Conservation (phyloP, 2,113 vertebrate species). For the Ellobius talpinus region DNA sequence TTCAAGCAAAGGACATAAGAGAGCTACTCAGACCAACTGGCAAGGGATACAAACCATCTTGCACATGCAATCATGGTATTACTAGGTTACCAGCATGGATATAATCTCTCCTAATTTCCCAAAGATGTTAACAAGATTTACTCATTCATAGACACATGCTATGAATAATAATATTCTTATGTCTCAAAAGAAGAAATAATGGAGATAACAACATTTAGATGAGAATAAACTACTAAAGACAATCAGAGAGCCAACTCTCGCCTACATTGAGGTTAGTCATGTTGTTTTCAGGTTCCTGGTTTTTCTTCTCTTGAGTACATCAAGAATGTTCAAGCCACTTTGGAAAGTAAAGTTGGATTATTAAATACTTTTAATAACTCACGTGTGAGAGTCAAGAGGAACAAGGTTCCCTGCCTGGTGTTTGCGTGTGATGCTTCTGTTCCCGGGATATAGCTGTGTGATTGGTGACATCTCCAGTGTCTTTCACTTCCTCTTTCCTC, state of each 20-base stretch:
- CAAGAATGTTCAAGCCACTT: background rate
- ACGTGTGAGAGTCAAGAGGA: background rate
- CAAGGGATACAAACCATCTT: background rate
- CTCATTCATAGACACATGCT: background rate
- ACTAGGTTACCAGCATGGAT: background rate
- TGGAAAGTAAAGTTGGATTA: background rate
- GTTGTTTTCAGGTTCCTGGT: background rate
- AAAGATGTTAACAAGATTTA: background rate
- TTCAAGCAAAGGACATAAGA: background rate
- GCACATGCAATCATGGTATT: no score
- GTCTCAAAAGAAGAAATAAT: background rate
- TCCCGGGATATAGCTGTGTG: background rate
- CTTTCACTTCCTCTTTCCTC: background rate
- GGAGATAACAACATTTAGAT: background rate
- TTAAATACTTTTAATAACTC: background rate
- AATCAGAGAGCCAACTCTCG: background rate
- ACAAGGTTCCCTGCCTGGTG: background rate
- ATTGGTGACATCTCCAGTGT: background rate
- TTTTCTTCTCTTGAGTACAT: conserved; percentile 16
- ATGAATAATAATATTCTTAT: no score
- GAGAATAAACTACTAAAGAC: background rate
- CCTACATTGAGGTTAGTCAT: background rate
- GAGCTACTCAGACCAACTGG: background rate
- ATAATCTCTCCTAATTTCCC: background rate
- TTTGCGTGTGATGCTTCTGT: background rate